Conservation (phyloP, 2,113 vertebrate species). For the Circaetus gallicus region DNA sequence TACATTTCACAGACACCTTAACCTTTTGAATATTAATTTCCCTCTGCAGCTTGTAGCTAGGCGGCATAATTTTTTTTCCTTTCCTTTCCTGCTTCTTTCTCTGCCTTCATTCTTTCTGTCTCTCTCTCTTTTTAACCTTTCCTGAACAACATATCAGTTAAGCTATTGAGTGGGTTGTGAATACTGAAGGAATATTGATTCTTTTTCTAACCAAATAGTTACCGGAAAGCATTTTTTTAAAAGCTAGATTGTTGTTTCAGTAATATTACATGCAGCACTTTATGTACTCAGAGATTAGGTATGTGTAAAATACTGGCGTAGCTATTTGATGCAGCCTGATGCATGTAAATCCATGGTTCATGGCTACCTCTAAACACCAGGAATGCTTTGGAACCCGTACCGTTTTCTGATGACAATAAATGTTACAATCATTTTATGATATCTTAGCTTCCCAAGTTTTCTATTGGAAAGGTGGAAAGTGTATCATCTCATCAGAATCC, state of each 20-base stretch:
- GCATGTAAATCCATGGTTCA: background rate
- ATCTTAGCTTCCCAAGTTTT: background rate
- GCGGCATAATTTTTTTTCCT: slow-evolving; percentile 57
- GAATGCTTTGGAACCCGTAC: background rate
- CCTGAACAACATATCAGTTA: slow-evolving; percentile 43
- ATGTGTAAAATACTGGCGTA: background rate
- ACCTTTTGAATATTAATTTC: slow-evolving; percentile 94
- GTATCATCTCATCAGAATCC: background rate
- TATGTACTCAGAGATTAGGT: background rate
- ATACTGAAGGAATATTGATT: slow-evolving; percentile 57
- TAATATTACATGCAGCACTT: slow-evolving; percentile 1
- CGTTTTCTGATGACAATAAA: background rate
- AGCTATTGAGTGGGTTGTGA: slow-evolving; percentile 22
- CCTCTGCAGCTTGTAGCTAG: slow-evolving; percentile 73
- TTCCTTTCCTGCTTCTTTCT: slow-evolving; percentile 7
- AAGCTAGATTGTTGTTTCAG: background rate
- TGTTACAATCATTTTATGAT: background rate
- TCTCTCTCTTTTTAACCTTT: slow-evolving; percentile 13
- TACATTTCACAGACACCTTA: slow-evolving; percentile 90
- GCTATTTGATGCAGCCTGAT: background rate
- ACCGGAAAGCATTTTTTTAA: background rate
- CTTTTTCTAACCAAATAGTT: slow-evolving; percentile 36
- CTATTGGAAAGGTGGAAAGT: background rate
- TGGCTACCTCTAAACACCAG: background rate
- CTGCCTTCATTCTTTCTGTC: slow-evolving; percentile 51